These are phyloP conservation scores for Eurypyga helias DNA, from an alignment of 2,113 vertebrate genomes.

Conservation along the genomic window DNA sequence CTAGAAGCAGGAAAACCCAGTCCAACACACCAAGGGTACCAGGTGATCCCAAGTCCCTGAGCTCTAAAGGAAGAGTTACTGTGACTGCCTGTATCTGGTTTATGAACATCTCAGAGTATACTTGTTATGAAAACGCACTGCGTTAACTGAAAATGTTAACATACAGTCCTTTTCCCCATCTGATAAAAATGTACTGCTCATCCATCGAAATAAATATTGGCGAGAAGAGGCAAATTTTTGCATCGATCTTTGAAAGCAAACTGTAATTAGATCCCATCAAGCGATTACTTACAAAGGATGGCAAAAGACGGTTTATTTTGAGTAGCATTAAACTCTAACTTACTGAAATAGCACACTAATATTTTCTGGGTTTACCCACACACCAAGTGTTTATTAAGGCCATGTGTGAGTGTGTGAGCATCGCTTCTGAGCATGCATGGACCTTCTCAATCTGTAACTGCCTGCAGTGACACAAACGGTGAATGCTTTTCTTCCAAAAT, in stretches of 20 bases:
- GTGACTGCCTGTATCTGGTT: not conserved
- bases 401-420: not conserved
- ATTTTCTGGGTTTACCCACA: not conserved
- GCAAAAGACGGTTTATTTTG: not conserved
- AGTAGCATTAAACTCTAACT: not conserved
- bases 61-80: not conserved
- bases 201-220: not conserved
- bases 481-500: not conserved
- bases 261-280: not conserved
- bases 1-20: not conserved
- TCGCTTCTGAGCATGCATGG: not conserved
- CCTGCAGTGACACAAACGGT: not conserved
- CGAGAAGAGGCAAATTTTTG: not conserved
- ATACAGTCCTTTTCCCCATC: not conserved
- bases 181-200: not conserved
- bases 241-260: not conserved
- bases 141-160: not conserved
- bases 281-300: not conserved
- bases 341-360: not conserved
- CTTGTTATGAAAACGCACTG: not conserved
- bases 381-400: not conserved
- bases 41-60: not conserved
- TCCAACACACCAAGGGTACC: rapidly evolving
- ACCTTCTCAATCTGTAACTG: not conserved
- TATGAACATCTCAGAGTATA: not conserved